phyloP scores from a whole-genome alignment of 2,888 invertebrate species.

The Thysanoteuthis rhombus region DNA sequence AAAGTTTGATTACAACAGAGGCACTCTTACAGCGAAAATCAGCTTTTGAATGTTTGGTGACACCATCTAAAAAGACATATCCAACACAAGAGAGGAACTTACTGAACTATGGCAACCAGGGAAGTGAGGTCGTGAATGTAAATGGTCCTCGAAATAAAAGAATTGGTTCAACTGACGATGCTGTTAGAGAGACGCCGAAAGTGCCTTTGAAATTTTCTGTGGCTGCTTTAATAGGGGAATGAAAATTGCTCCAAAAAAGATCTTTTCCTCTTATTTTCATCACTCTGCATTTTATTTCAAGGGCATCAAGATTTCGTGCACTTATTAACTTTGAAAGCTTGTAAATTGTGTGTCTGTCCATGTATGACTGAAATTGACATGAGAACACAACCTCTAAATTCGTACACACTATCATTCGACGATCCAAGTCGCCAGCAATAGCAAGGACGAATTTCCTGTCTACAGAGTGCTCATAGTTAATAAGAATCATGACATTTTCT shows the following conservation, averaged over 20 bases:
- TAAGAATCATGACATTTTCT: no score
- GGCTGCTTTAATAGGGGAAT: constrained; percentile 46
- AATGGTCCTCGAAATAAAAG: constrained; percentile 15
- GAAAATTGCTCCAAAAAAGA: background rate
- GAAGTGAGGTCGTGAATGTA: constrained; percentile 14
- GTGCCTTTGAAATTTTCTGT: constrained; percentile 48
- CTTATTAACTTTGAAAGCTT: no score
- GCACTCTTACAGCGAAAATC: constrained; percentile 27
- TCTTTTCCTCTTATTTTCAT: no score
- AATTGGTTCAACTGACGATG: constrained; percentile 17
- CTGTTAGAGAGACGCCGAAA: background rate
- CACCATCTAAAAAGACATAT: background rate
- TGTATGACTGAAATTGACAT: no score
- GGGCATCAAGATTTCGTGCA: no score
- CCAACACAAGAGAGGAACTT: background rate
- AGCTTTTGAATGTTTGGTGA: constrained; percentile 35
- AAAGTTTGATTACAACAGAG: background rate
- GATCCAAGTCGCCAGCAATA: no score
- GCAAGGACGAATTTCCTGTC: no score
- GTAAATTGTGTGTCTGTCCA: no score
- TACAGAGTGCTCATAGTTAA: no score
- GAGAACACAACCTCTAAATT: no score
- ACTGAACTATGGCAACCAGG: background rate
- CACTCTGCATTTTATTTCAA: no score
- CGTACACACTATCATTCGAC: no score